Base-by-base conservation (phyloP, 1,140 invertebrate genomes). In the Parapsyche elsis region DNA sequence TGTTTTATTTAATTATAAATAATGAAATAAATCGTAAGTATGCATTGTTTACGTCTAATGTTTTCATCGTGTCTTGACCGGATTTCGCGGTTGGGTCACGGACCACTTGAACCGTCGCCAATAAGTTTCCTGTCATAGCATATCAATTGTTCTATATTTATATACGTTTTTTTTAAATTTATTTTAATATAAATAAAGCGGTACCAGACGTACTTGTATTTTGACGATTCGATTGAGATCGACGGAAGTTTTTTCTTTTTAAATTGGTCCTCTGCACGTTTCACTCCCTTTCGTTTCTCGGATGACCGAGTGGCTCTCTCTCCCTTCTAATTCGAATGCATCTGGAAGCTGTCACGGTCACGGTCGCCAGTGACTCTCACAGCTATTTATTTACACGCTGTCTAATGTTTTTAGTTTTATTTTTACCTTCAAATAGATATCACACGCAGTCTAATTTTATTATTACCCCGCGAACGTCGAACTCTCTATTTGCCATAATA, bases 281-380 rank as follows among this genome's bases (percentile, higher is more conserved):
- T 59, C 26, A 44, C 59, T 21, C 57, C 26, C 57, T n/a, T 71
- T 23, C n/a, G 23, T 44, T 53, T 4, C 30, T 16, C n/a, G 10
- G 7, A 78, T 59, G 45, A 57, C 44, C 57, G 26, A 46, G 61
- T 74, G 53, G 53, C 2, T 16, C 64, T 67, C 2, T 16, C 64
- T 67, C 64, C 81, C 49, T 10, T 61, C 74, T 44, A 12, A 19
- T 19, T 24, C 9, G 59, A 67, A 49, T 38, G 71, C 81, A 80
- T 82, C 78, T 82, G 81, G 81, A 80, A 80, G 21, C 64, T 71
- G 74, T 82, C 81, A 82, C 75, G 81, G 81, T 82, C 81, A 82
- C 64, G 81, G 81, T 82, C 81, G 70, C 71, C 26, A 38, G 30
- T 38, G 30, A 38, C 30, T 38, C 30, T 38, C 30, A 38, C 30